Base-by-base conservation (phyloP, 2,113 vertebrate genomes). In the Labeo catla region DNA sequence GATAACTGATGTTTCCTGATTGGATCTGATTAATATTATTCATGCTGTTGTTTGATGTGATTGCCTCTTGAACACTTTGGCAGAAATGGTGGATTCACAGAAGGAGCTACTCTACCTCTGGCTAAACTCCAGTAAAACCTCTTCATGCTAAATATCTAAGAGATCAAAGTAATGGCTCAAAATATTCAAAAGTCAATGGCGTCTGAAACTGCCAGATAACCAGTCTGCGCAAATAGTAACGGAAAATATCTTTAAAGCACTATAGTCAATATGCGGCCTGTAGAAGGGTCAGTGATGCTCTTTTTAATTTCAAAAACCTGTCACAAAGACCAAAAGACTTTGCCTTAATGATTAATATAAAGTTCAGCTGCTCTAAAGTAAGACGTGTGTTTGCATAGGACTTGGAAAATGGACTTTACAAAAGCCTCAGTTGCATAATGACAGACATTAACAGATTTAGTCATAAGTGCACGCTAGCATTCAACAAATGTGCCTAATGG, bases 1-100 rank as follows among this genome's bases (percentile, higher is more conserved):
- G 73, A 82, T 90, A 88, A 88, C 87, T 90, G 65, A 52, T 63
- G 34, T 84, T 78, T 86, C 28, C 68, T 78, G 84, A 87, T 83
- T 49, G 61, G n/a, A 39, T 70, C 73, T 83, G 77, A 88, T 89
- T 89, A 86, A 84, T 61, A 45, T 39, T 84, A 81, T 45, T 81
- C 45, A 78, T 68, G 59, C 34, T 6, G 45, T 50, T 54, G 74
- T 86, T 68, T 86, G 84, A 85, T 85, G 73, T 23, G 45, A 70
- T 76, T 66, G 52, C 13, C 68, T 34, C 72, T 81, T 83, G 78
- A 73, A 80, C 7, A 16, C 50, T 43, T 76, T n/a, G 16, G 34
- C 72, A 83, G 19, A 76, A 43, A 68, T 66, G 8, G 9, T 50
- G 2, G n/a, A 43, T 45, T 74, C 57, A 74, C 47, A 16, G 52